These are phyloP conservation scores for Diploscapter pachys DNA, from an alignment of 1,140 invertebrate genomes.

Conservation along the genomic window DNA sequence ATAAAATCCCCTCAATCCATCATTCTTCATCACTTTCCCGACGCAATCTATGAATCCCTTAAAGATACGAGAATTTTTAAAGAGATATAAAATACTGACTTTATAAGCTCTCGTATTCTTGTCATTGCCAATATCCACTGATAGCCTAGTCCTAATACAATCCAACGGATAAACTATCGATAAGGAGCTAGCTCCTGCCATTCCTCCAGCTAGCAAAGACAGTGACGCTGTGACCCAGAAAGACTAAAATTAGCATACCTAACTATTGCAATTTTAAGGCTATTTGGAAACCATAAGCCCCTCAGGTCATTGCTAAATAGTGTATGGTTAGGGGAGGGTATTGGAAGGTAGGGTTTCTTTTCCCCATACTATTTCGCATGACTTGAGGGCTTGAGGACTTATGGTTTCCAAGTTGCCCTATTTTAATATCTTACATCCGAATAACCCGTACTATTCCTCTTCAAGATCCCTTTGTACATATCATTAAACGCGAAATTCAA, in stretches of 20 bases:
- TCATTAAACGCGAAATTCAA: slow-evolving; percentile 31
- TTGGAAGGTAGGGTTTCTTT: no score
- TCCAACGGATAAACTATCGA: slow-evolving; percentile 28
- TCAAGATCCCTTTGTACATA: slow-evolving; percentile 61
- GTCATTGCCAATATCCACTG: slow-evolving; percentile 19
- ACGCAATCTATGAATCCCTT: no score
- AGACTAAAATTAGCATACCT: slow-evolving; percentile 12
- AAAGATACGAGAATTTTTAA: no score
- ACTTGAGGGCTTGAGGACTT: no score
- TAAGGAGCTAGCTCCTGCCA: slow-evolving; percentile 16
- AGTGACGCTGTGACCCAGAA: no score
- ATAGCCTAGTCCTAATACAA: slow-evolving; percentile 22
- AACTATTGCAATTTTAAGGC: slow-evolving; percentile 9
- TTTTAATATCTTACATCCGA: background rate
- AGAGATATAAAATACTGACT: no score
- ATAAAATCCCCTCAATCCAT: no score
- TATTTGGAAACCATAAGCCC: no score
- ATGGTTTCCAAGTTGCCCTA: background rate
- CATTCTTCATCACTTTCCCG: no score
- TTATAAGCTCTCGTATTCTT: background rate
- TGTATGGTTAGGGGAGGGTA: no score
- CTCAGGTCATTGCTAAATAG: no score
- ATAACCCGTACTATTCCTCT: slow-evolving; percentile 11
- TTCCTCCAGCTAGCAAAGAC: slow-evolving; percentile 10
- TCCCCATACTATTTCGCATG: no score